These are phyloP conservation scores for Corydoras maculifer DNA, from an alignment of 2,113 vertebrate genomes.

Conservation along the genomic window DNA sequence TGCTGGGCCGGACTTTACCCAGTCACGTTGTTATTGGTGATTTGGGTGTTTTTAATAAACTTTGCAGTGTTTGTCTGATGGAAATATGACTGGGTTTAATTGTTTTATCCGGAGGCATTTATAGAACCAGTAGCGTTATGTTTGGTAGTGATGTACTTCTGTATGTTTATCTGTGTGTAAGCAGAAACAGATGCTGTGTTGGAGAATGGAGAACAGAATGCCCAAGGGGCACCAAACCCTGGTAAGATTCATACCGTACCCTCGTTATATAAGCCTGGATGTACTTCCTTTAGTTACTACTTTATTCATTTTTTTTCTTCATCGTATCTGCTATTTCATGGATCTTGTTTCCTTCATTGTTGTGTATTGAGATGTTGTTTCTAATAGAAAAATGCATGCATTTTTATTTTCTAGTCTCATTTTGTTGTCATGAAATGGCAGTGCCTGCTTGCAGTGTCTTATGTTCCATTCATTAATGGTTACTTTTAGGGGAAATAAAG, in stretches of 20 bases:
- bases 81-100: background rate
- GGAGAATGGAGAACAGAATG: constrained; percentile 78
- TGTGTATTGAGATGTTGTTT: background rate
- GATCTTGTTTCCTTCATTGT: background rate
- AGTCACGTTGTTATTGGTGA: too few relatives aligned
- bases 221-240: constrained; percentile 63
- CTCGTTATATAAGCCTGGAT: constrained; percentile 5
- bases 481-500: background rate
- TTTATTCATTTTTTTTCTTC: constrained; percentile 13
- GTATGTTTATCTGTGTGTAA: constrained; percentile 44
- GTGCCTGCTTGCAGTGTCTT: background rate
- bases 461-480: background rate
- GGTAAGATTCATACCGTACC: constrained; percentile 61
- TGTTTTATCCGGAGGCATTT: background rate
- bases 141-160: constrained; percentile 13
- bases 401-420: constrained; percentile 26
- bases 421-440: background rate
- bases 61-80: constrained; percentile 5
- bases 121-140: constrained; percentile 3
- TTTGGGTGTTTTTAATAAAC: too few relatives aligned
- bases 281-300: background rate
- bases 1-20: too few relatives aligned
- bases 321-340: background rate
- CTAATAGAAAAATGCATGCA: background rate
- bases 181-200: constrained; percentile 62